phyloP scores from a whole-genome alignment of 2,888 invertebrate species.

The Bruchidius siliquastri region DNA sequence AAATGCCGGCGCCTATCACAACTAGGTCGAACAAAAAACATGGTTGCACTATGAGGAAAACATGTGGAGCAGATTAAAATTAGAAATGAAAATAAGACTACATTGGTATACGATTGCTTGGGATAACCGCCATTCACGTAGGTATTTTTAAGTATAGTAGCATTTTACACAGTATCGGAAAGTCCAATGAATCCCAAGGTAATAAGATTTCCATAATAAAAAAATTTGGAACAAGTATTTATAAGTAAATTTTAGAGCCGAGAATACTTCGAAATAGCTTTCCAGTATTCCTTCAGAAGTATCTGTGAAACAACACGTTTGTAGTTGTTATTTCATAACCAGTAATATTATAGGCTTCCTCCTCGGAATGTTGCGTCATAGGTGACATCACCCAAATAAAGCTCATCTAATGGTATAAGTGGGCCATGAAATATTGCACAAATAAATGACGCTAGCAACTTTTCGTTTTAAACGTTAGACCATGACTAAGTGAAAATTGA shows the following conservation, averaged over 20 bases:
- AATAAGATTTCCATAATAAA: too few species aligned
- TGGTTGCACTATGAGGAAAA: not conserved
- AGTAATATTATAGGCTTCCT: not conserved
- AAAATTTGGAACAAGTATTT: too few species aligned
- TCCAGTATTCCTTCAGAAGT: too few species aligned
- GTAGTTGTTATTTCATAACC: too few species aligned
- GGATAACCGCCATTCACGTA: not conserved
- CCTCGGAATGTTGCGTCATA: not conserved
- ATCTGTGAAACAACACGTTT: too few species aligned
- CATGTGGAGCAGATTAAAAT: not conserved
- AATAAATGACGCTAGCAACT: not conserved
- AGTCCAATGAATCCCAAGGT: too few species aligned
- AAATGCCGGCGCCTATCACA: not conserved
- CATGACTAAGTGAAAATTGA: too few species aligned
- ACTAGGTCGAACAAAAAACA: not conserved
- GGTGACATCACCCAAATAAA: not conserved
- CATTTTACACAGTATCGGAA: too few species aligned
- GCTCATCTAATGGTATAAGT: not conserved
- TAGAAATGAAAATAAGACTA: conserved; percentile 2
- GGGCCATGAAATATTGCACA: not conserved
- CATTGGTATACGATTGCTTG: not conserved
- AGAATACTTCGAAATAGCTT: too few species aligned
- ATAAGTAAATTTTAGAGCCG: too few species aligned
- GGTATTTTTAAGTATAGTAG: too few species aligned
- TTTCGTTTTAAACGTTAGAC: too few species aligned